Base-by-base conservation (phyloP, 1,140 invertebrate species). In the Zaprionus kolodkinae region DNA sequence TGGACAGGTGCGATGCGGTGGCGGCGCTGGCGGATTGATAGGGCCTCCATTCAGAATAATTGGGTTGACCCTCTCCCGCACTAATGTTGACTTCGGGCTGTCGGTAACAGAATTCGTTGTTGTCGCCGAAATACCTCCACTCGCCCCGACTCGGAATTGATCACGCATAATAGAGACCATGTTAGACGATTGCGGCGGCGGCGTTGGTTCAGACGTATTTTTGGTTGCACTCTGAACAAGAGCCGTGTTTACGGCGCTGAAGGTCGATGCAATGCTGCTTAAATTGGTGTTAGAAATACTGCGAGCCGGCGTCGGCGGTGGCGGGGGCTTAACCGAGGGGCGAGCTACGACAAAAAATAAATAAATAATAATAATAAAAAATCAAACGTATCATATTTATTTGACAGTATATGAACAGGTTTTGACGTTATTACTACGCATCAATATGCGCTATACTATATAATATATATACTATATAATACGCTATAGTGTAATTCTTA, bases 251-350 rank as follows among this genome's bases (percentile, higher is more conserved):
- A 92, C 80, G 11, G 82, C 91, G 61, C 76, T 79, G 40, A 79
- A 78, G 2, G 77, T 79, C 13, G 72, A 21, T 7, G 78, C 45
- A n/a, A 81, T 69, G 57, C 69, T 84, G 74, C 72, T 91, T 21
- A 92, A 55, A 68, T 92, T 92, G 64, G 76, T 86, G 83, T 92
- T 92, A n/a, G 91, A 92, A 45, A 91, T 79, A 63, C 92, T 92
- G 59, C 92, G 91, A 12, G 87, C 81, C 25, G 92, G 92, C 72
- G 92, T 92, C 3, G 92, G 92, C 6, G 92, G 92, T 45, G 92
- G 92, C 30, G 92, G 92, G 13, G 91, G 91, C 62, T 92, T 92
- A 1, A 92, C 88, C 64, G 83, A 85, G 30, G 92, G 92, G 6
- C 92, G 92, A 69, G 90, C 91, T 72, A 33, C 9, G 7, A 50